Percentiles rank a stretch among this genome's conserved stretches.
These are phyloP conservation scores for Centroberyx gerrardi DNA, from an alignment of 2,797 vertebrate species.

Conservation along the genomic window DNA sequence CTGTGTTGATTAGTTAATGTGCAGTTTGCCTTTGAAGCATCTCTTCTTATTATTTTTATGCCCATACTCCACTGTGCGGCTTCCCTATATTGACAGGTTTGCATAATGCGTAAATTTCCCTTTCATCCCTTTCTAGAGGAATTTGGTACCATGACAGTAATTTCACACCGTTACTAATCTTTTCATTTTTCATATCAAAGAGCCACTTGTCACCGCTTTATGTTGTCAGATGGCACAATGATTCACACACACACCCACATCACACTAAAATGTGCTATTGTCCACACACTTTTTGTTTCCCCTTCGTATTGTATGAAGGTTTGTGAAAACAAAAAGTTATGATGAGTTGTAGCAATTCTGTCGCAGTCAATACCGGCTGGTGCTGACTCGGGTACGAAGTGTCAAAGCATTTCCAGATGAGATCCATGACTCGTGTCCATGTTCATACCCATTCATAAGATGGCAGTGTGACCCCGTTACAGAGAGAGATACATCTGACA, in stretches of 20 bases:
- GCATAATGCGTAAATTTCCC: conserved; percentile 31
- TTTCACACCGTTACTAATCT: conserved; percentile 44
- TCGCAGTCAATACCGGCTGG: conserved; percentile 46
- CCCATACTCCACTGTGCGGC: background rate
- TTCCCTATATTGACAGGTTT: background rate
- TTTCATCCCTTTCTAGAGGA: conserved; percentile 16
- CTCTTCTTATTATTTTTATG: background rate
- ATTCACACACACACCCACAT: conserved; percentile 71
- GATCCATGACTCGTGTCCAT: conserved; percentile 49
- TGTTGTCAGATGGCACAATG: conserved; percentile 74
- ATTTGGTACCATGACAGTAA: conserved; percentile 4
- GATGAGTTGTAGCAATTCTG: conserved; percentile 50
- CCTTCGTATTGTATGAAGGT: conserved; percentile 52
- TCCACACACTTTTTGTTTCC: conserved; percentile 69
- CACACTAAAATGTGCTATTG: conserved; percentile 52
- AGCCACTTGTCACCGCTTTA: conserved; percentile 42
- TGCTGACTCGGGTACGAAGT: conserved; percentile 10
- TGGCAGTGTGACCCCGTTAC: conserved; percentile 40
- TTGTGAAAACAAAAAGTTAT: conserved; percentile 56
- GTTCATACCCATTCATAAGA: conserved; percentile 57
- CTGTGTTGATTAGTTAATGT: background rate
- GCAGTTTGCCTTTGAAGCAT: too few relatives aligned
- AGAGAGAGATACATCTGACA: conserved; percentile 48
- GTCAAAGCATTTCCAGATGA: conserved; percentile 54
- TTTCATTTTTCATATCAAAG: conserved; percentile 51